phyloP scores from a whole-genome alignment of 1,140 invertebrate species.

The Leguminivora glycinivorella region DNA sequence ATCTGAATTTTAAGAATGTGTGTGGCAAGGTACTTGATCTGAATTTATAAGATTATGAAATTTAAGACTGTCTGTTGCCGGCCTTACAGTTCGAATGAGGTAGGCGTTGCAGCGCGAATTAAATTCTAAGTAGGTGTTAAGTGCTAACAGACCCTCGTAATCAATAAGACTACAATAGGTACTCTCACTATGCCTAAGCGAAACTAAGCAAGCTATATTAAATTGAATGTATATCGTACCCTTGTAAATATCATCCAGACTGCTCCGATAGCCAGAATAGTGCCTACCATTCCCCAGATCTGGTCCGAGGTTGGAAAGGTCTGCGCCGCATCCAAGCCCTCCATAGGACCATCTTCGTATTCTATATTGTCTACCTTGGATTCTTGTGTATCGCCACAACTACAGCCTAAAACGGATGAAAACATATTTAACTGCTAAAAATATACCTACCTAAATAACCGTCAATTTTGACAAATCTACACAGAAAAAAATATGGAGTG shows the following conservation, averaged over 20 bases:
- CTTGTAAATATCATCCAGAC: slow-evolving; percentile 59
- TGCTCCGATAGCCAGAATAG: slow-evolving; percentile 51
- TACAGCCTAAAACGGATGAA: slow-evolving; percentile 36
- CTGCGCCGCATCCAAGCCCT: neutral
- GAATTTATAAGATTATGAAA: no score
- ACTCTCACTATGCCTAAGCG: no score
- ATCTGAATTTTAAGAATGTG: no score
- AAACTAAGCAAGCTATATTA: no score
- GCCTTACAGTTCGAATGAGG: no score
- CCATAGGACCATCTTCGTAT: neutral
- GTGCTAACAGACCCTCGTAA: no score
- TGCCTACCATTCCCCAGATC: slow-evolving; percentile 64
- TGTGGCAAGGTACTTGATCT: no score
- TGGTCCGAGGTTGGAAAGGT: slow-evolving; percentile 54
- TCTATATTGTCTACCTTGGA: slow-evolving; percentile 16
- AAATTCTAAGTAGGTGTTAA: no score
- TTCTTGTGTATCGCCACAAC: slow-evolving; percentile 51
- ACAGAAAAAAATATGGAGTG: no score
- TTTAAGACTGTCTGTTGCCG: no score
- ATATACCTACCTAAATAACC: neutral
- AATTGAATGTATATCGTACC: slow-evolving; percentile 44
- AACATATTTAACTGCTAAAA: neutral
- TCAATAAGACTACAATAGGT: no score
- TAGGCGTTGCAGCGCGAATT: no score
- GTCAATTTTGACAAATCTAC: slow-evolving; percentile 25